phyloP scores from a whole-genome alignment of 2,888 invertebrate species.

The Aelia acuminata region DNA sequence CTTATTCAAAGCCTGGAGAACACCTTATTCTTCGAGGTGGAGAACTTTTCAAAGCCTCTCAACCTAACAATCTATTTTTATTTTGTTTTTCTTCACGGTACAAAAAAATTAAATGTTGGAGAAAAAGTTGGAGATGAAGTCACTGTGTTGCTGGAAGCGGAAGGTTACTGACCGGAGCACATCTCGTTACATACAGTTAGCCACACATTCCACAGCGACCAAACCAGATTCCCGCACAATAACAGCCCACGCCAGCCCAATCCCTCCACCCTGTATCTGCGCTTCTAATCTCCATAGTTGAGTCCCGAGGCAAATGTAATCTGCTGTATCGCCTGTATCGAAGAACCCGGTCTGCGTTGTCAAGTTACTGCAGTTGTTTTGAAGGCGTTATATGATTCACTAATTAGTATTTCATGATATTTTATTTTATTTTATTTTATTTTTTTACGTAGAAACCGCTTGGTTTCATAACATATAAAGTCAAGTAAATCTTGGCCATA shows the following conservation, averaged over 20 bases:
- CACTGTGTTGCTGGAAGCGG: background rate
- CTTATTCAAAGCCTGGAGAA: too few relatives aligned
- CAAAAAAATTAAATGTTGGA: background rate
- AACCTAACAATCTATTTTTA: too few relatives aligned
- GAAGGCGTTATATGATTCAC: too few relatives aligned
- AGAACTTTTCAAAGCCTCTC: too few relatives aligned
- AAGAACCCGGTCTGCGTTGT: background rate
- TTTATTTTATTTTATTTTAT: too few relatives aligned
- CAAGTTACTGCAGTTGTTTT: background rate
- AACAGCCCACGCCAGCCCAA: constrained; percentile 38
- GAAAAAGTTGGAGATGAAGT: background rate
- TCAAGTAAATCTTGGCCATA: too few relatives aligned
- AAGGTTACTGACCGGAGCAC: constrained; percentile 45
- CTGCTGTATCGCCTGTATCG: background rate
- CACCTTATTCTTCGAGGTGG: too few relatives aligned
- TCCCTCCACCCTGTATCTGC: background rate
- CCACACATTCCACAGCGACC: constrained; percentile 45
- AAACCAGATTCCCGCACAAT: constrained; percentile 39
- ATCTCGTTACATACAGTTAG: constrained; percentile 42
- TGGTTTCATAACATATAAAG: too few relatives aligned
- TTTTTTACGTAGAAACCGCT: too few relatives aligned
- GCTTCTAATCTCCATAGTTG: background rate
- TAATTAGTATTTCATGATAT: too few relatives aligned
- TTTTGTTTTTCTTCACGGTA: too few relatives aligned
- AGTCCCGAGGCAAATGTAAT: background rate